These are phyloP conservation scores for Carabus problematicus DNA, from an alignment of 2,888 invertebrate genomes.

Conservation along the genomic window DNA sequence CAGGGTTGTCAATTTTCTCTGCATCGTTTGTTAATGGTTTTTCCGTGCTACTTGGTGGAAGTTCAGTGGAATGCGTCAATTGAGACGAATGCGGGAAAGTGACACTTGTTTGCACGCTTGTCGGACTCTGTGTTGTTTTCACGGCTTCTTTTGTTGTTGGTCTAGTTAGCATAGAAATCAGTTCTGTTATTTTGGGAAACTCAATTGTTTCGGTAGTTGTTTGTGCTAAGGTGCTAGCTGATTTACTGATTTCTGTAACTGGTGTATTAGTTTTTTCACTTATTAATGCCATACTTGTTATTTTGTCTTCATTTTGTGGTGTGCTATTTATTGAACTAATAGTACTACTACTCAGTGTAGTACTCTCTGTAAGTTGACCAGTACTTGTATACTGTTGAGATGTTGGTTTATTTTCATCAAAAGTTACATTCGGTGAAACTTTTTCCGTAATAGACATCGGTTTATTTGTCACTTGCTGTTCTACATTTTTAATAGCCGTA, in stretches of 20 bases:
- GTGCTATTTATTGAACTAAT: conserved; percentile 12
- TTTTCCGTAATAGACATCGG: conserved; percentile 31
- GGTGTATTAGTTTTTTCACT: not conserved
- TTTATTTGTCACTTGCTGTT: conserved; percentile 9
- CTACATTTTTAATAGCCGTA: not conserved
- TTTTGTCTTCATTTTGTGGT: not conserved
- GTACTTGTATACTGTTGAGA: not conserved
- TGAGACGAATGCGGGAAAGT: conserved; percentile 38
- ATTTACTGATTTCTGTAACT: not conserved
- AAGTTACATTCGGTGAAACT: conserved; percentile 4
- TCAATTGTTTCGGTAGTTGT: conserved; percentile 16
- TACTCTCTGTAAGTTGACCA: conserved; percentile 5
- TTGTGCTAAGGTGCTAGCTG: not conserved
- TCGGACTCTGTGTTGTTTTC: conserved; percentile 23
- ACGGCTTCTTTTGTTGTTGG: conserved; percentile 19
- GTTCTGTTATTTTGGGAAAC: conserved; percentile 32
- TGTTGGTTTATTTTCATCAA: conserved; percentile 9
- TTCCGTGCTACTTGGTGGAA: conserved; percentile 29
- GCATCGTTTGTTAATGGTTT: not conserved
- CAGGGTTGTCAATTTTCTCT: not conserved
- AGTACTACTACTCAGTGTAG: conserved; percentile 2
- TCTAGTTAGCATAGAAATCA: conserved; percentile 37
- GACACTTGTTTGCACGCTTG: conserved; percentile 30
- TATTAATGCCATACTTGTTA: not conserved
- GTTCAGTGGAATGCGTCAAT: conserved; percentile 32